A percentile compares a stretch with the other conserved stretches of the same genome.
Evolutionary conservation across 92 coral and sea anemone species (phyloP).

Genomic region (Muricea muricata): DNA sequence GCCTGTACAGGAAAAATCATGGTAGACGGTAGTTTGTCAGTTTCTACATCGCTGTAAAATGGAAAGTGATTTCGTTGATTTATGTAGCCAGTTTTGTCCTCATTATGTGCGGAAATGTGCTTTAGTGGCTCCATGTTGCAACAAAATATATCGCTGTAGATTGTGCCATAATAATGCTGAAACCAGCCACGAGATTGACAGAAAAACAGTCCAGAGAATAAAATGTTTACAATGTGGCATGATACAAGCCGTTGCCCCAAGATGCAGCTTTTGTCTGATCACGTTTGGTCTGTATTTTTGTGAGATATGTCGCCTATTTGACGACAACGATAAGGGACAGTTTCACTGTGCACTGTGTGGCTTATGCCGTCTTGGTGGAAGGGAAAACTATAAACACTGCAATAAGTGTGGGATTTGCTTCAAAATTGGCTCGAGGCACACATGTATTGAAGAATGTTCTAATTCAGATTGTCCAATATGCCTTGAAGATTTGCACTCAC

Average conservation of each 20-base stretch:
- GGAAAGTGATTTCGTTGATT: neutral
- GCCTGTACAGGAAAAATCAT: neutral
- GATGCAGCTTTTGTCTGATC: constrained; percentile 74
- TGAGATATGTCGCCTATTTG: constrained; percentile 82
- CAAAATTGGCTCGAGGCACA: constrained; percentile 69
- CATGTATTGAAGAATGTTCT: constrained; percentile 83
- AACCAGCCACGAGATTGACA: constrained; percentile 78
- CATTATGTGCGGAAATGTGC: constrained; percentile 91
- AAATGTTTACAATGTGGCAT: constrained; percentile 83
- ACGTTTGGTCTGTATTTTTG: constrained; percentile 92
- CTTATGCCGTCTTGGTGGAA: constrained; percentile 87
- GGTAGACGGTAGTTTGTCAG: neutral
- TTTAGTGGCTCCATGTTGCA: constrained; percentile 85
- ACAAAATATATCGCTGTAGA: constrained; percentile 84
- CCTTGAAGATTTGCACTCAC: constrained; percentile 82
- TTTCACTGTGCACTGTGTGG: constrained; percentile 94
- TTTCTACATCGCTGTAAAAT: neutral
- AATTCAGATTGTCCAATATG: constrained; percentile 93
- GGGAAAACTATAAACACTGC: constrained; percentile 87
- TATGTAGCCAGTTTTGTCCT: constrained; percentile 42
- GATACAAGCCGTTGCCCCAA: constrained; percentile 71
- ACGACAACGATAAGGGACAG: constrained; percentile 92
- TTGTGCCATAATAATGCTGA: constrained; percentile 80
- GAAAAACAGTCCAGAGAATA: constrained; percentile 76
- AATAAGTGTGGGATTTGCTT: constrained; percentile 85